phyloP scores from a whole-genome alignment of 2,888 invertebrate genomes.

The Alloscopus bannaensis region DNA sequence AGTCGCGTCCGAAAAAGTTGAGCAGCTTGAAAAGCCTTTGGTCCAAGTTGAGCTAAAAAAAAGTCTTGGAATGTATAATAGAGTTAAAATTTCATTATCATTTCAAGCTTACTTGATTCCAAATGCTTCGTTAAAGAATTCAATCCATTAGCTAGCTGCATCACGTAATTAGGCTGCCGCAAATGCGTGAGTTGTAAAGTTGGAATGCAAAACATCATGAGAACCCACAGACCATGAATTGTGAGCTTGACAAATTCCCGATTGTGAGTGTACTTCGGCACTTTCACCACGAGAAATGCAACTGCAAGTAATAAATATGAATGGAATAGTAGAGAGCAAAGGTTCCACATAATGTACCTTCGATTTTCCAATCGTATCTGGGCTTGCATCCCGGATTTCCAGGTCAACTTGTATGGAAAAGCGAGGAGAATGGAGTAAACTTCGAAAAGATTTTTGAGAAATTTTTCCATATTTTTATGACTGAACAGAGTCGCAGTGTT shows the following conservation, averaged over 20 bases:
- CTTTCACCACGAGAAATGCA: neutral
- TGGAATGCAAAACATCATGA: neutral
- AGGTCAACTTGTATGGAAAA: conserved; percentile 23
- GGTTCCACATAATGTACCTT: neutral
- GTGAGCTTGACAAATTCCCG: neutral
- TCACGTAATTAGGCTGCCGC: neutral
- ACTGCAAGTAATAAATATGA: too few relatives aligned
- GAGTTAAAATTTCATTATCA: neutral
- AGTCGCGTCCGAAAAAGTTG: conserved; percentile 5
- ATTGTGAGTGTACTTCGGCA: conserved; percentile 15
- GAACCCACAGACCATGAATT: conserved; percentile 25
- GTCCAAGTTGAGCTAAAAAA: conserved; percentile 24
- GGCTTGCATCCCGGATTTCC: conserved; percentile 27
- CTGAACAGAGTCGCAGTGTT: too few relatives aligned
- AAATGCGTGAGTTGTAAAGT: neutral
- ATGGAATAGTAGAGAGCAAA: neutral
- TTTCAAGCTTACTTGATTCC: conserved; percentile 37
- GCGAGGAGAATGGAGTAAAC: too few relatives aligned
- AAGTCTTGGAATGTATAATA: neutral
- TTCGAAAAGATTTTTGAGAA: too few relatives aligned
- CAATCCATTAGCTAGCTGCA: conserved; percentile 27
- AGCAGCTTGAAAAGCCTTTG: neutral
- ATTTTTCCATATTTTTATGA: too few relatives aligned
- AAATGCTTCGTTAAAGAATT: conserved; percentile 5
- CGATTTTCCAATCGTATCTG: neutral